Percentiles rank a stretch among this genome's conserved stretches.
These are phyloP conservation scores for Gortyna flavago DNA, from an alignment of 2,888 invertebrate genomes.

Conservation along the genomic window DNA sequence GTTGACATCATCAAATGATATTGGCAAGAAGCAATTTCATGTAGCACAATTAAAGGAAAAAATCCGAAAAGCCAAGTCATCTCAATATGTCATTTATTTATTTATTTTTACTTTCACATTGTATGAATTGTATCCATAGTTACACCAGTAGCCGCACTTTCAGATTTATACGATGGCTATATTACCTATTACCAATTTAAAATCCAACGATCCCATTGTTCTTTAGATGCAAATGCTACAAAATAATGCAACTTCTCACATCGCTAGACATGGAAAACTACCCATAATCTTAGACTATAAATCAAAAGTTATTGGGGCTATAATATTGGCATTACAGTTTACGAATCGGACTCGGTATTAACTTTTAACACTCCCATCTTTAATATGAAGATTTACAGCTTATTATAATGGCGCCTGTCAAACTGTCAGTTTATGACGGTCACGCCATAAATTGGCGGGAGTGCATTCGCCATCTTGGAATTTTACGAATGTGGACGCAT, in stretches of 20 bases:
- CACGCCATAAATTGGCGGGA: constrained; percentile 64
- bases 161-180: background rate
- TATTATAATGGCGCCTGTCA: constrained; percentile 54
- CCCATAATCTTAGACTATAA: constrained; percentile 38
- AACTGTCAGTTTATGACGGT: constrained; percentile 70
- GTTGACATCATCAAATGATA: no score
- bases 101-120: no score
- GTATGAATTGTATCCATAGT: no score
- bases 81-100: no score
- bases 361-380: constrained; percentile 43
- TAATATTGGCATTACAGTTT: constrained; percentile 42
- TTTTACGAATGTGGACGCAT: constrained; percentile 36
- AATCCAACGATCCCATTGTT: background rate
- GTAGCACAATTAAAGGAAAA: no score
- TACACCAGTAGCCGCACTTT: background rate
- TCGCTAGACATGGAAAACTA: constrained; percentile 7
- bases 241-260: constrained; percentile 16
- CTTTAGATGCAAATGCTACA: background rate
- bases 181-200: constrained; percentile 3
- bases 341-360: constrained; percentile 39
- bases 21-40: no score
- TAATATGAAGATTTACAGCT: constrained; percentile 54
- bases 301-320: constrained; percentile 46
- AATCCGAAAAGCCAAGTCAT: no score
- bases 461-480: constrained; percentile 60